These are phyloP conservation scores for Scomber scombrus DNA, from an alignment of 2,113 vertebrate genomes.

Conservation along the genomic window DNA sequence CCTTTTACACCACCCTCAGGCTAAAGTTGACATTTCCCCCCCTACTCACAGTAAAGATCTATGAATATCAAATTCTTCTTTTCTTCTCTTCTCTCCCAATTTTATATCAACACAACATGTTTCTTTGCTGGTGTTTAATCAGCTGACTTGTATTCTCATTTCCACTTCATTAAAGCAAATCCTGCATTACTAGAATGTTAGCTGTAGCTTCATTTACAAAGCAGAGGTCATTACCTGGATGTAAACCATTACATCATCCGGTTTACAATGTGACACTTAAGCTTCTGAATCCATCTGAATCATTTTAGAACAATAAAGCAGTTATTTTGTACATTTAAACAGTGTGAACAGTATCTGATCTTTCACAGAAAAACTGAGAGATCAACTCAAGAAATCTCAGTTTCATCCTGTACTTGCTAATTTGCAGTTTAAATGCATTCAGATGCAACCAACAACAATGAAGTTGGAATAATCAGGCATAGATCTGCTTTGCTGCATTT, in stretches of 20 bases:
- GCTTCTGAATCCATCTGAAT: not conserved
- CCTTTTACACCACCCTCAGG: too few species aligned
- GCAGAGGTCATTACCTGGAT: too few species aligned
- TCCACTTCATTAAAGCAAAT: not conserved
- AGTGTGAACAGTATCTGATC: not conserved
- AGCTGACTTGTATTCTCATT: not conserved
- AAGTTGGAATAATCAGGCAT: conserved; percentile 28
- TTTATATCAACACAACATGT: too few species aligned
- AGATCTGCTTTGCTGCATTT: conserved; percentile 40
- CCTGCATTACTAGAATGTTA: too few species aligned
- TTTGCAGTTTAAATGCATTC: conserved; percentile 57
- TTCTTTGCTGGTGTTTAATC: too few species aligned
- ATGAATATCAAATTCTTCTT: too few species aligned
- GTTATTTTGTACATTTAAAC: not conserved
- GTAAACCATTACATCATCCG: not conserved
- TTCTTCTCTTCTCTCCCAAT: too few species aligned
- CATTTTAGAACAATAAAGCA: not conserved
- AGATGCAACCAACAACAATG: conserved; percentile 11
- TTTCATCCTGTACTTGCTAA: not conserved
- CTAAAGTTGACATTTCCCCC: too few species aligned
- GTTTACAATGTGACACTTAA: not conserved
- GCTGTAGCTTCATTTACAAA: too few species aligned
- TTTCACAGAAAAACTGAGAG: not conserved
- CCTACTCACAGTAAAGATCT: too few species aligned
- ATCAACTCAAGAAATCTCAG: not conserved